Evolutionary conservation across 2,113 vertebrate species (phyloP), one percentile per base, ranked within the genome.

Genomic region (Cyrtonyx montezumae): DNA sequence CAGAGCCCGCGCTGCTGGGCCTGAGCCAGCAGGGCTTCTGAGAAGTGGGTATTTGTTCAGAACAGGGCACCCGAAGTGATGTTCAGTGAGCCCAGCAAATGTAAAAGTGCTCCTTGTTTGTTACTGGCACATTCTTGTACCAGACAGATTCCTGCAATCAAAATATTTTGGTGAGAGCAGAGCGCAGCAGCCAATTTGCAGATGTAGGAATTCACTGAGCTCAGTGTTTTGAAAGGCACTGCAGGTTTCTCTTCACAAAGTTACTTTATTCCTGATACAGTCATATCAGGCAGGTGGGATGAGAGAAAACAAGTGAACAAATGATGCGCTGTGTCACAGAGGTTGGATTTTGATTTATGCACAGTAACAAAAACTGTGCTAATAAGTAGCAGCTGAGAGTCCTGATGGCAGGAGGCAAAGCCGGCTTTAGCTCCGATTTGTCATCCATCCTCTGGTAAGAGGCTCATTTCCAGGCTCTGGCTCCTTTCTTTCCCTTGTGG

Each of bases 31-130:
- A 2, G 32, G 9, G 71, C 55, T 15, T 37, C 46, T 9, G 43
- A 40, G 37, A n/a, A 56, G 51, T 0, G 13, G 2, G 2, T 6
- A 11, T 22, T 45, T 59, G 71, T 5, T 25, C 43, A 18, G 55
- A 74, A 36, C 3, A 4, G 14, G 37, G 56, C 56, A 67, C 9
- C 69, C 40, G 69, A 43, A 82, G 68, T 2, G 62, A 62, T 22
- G 66, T 58, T 79, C 77, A 28, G 85, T 53, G 36, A 70, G 59
- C 85, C 82, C 12, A 28, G 70, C 13, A 2, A 48, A 21, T 8
- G 34, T 94, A 69, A 95, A 88, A 69, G 51, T 61, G 68, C 25
- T 67, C 92, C 85, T 93, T 96, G 79, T 93, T 66, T 28, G 2
- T 84, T 77, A 74, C 69, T 91, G 89, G 91, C 79, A 65, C 30